Base-by-base conservation (phyloP, 2,888 invertebrate species). In the Sinelater perroti region DNA sequence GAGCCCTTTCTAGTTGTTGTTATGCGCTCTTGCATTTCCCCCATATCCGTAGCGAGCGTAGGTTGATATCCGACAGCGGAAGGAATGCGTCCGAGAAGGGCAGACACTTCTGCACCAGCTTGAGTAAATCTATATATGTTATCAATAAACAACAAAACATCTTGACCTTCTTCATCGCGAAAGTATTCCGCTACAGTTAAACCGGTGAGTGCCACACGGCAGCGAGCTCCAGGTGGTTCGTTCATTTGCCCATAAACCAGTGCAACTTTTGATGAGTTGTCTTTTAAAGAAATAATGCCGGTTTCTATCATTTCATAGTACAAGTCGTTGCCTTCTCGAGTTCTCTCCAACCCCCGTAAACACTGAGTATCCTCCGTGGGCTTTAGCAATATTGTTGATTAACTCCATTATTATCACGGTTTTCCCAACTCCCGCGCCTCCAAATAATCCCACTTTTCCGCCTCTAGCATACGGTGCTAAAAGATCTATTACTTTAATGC, bases 201-300 rank as follows among this genome's bases (percentile, higher is more conserved):
- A 60, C 95, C 95, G 60, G 95, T 94, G 65, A 96, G 81, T 45
- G 95, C 95, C 16, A 96, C 95, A 73, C 95, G 89, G 40, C 94
- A 94, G 72, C 95, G 86, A 17, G 95, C 95, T 51, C 95, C 95
- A 63, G 95, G 95, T 2, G 95, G 95, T 79, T 96, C 95, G 79
- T 96, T 95, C 95, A 95, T 95, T 79, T 95, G 95, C 62, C 95
- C 95, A 78, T 95, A 96, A 54, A 95, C 95, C 52, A 95, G 83
- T 2, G 94, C 89, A 77, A 93, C 93, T 84, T 95, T 91, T 7
- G 91, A 91, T 38, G 86, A 86, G 73, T 89, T 87, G 72, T 90
- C 90, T 74, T 90, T 91, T 31, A 93, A 79, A 54, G 89, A 93
- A 76, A 95, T 95, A 73, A 96, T 95, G 59, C 94, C 94, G 46